Evolutionary conservation across 2,888 invertebrate species (phyloP), one percentile per base, ranked within the genome.

Genomic region (Synanthedon vespiformis): DNA sequence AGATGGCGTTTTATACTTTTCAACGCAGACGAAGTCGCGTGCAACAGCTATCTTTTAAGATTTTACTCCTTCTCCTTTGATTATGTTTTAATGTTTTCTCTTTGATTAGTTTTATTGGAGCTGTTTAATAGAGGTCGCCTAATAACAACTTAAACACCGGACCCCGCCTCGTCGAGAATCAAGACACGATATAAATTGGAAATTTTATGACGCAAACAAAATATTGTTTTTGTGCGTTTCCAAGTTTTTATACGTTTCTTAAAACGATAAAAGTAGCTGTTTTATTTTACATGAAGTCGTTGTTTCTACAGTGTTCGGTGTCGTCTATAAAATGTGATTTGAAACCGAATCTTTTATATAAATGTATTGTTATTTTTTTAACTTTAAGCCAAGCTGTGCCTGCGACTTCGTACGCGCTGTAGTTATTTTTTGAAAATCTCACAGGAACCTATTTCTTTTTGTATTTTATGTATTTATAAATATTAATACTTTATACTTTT

Each of bases 271-370:
- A 78, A 71, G 61, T 64, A 59, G 65, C 58, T 66, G 66, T 76
- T 78, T 74, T 70, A 74, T 75, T 75, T 76, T 68, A 76, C 65
- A 77, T 75, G 72, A 74, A 78, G 65, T 66, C 65, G 73, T 74
- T 79, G 74, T 78, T 79, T 74, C 68, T 67, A 77, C 74, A 72
- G 67, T 56, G 53, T 53, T 34, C 22, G 12, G 4, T 48, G 51
- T 64, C 63, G 62, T 60, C 64, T 59, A 74, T 78, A 74, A 77
- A 74, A 71, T 71, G 65, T 61, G 65, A 64, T 64, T 54, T 54
- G 51, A 48, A 51, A 16, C 50, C 34, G 34, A 34, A 34, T 8
- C 34, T 34, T 34, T 34, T 34, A 34, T 34, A 34, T 10, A 10
- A 34, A 34, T 10, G 6, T 34, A 34, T 2, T 34, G 5, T 22